Percentiles rank a stretch among this genome's conserved stretches.
These are phyloP conservation scores for Clavelina lepadiformis DNA, from an alignment of 23 tunicate species.

Conservation along the genomic window DNA sequence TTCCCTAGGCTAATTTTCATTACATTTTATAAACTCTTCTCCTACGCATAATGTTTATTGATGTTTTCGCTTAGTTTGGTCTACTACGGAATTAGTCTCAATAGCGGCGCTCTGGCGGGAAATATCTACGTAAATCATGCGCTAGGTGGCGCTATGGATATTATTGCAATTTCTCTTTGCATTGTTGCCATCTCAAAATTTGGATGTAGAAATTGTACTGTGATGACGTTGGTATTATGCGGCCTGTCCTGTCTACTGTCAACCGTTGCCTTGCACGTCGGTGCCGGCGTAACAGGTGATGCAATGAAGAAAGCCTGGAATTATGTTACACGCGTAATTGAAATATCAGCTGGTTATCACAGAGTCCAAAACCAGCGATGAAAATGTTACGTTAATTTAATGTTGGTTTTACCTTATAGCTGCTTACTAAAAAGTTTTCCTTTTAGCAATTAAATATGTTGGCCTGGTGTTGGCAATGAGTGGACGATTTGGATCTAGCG, in stretches of 20 bases:
- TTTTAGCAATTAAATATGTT: not conserved
- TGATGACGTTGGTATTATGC: not conserved
- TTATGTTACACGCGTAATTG: no score
- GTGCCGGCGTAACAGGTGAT: not conserved
- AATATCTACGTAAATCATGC: constrained; percentile 22
- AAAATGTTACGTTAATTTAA: no score
- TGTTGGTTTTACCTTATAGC: no score
- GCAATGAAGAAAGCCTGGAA: no score
- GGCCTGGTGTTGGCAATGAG: constrained; percentile 20
- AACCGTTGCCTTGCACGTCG: not conserved
- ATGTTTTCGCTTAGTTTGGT: constrained; percentile 5
- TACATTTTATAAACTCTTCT: no score
- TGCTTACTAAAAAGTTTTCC: no score
- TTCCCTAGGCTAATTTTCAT: not conserved
- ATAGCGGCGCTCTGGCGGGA: constrained; percentile 20
- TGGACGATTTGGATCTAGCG: constrained; percentile 16
- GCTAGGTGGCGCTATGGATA: constrained; percentile 24
- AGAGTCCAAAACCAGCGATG: no score
- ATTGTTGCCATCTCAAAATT: not conserved
- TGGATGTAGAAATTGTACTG: constrained; percentile 1
- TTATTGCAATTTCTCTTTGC: not conserved
- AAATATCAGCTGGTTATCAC: no score
- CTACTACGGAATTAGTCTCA: constrained; percentile 11
- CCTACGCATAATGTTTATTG: not conserved
- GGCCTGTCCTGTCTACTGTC: constrained; percentile 18